Base-by-base conservation (phyloP, 2,888 invertebrate species). In the Drosophila nr. fundita region DNA sequence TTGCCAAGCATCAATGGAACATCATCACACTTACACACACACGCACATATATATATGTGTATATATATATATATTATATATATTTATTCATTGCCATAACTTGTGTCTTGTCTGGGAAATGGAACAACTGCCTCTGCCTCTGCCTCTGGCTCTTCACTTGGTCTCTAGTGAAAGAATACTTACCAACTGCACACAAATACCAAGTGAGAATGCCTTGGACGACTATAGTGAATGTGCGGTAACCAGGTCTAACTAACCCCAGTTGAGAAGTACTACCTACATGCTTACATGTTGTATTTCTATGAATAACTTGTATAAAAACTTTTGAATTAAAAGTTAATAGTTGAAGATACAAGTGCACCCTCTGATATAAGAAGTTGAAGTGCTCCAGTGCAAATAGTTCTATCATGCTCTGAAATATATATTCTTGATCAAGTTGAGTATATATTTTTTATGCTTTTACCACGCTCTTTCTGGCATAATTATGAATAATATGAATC, bases 1-100 rank as follows among this genome's bases (percentile, higher is more conserved):
- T 82, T 89, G 90, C 85, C 87, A 76, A 77, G 86, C 86, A 78
- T 75, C 73, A 53, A 62, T 64, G 75, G 74, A 78, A 60, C 80
- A 64, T 61, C 72, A 57, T 61, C 74, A 69, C 38, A 38, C 8
- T n/a, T 38, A 15, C n/a, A n/a, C 57, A 42, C 52, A 55, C n/a
- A 54, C 24, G 7, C 13, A 13, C 6, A 3, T 1, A 53, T 21
- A 54, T 10, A 36, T 18, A 15, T 18, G 34, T 18, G 21, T 1
- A n/a, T 42, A 42, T 42, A 40, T n/a, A n/a, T n/a, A 40, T 21
- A 21, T 13, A 4, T 45, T n/a, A 40, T 45, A 21, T 13, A 15
- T 45, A 15, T 45, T 15, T 45, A 45, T 45, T 24, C 45, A 61
- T 50, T 60, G 57, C 50, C 60, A 34, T 32, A 63, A 58, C 70